Conservation (phyloP, 2,113 vertebrate species). For the Propithecus coquereli region DNA sequence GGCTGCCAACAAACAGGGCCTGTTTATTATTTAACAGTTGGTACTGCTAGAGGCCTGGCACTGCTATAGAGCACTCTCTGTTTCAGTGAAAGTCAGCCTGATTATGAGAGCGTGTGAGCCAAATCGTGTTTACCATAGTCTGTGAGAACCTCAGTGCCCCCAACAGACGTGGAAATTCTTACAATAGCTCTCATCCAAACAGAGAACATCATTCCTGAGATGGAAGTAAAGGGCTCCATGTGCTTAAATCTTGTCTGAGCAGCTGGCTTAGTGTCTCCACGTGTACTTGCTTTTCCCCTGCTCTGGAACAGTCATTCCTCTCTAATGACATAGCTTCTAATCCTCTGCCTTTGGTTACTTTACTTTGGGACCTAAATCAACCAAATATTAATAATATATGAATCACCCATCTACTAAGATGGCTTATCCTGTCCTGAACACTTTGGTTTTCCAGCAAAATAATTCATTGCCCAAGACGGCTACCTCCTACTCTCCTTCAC, state of each 20-base stretch:
- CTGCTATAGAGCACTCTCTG: constrained; percentile 84
- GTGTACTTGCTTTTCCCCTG: background rate
- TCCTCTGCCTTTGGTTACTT: background rate
- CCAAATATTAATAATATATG: background rate
- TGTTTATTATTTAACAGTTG: constrained; percentile 92
- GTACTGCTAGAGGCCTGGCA: constrained; percentile 88
- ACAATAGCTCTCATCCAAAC: constrained; percentile 75
- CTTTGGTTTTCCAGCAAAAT: constrained; percentile 37
- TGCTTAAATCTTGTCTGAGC: background rate
- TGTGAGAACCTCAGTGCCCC: constrained; percentile 79
- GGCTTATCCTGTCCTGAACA: background rate
- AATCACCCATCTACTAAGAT: background rate
- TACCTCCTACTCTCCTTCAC: background rate
- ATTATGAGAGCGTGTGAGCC: constrained; percentile 82
- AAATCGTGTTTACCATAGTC: constrained; percentile 84
- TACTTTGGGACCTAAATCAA: constrained; percentile 17
- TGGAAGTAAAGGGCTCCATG: background rate
- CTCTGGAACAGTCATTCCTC: background rate
- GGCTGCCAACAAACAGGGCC: constrained; percentile 84
- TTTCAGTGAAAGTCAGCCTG: constrained; percentile 83
- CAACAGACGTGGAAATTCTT: constrained; percentile 78
- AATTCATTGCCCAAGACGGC: background rate
- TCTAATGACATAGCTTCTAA: background rate
- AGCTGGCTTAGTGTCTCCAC: background rate
- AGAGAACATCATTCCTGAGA: constrained; percentile 56